phyloP scores from a whole-genome alignment of 2,797 vertebrate species.

The Pangasius larnaudii region DNA sequence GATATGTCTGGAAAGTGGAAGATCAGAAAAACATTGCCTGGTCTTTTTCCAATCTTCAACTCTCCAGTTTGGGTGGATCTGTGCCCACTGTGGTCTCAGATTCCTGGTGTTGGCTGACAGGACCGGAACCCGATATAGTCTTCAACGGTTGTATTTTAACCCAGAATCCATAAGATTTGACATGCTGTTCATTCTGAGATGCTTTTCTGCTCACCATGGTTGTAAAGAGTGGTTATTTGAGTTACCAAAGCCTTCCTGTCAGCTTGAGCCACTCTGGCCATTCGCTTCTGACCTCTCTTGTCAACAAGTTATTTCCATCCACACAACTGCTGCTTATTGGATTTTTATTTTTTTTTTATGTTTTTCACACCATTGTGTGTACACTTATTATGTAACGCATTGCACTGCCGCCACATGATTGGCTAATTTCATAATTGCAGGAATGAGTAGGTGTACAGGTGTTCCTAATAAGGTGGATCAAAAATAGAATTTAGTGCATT shows the following conservation, averaged over 20 bases:
- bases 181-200: neutral
- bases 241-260: neutral
- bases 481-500: neutral
- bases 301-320: neutral
- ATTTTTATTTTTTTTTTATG: neutral
- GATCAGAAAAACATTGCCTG: neutral
- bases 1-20: neutral
- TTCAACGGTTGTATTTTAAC: neutral
- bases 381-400: neutral
- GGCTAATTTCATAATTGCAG: neutral
- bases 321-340: neutral
- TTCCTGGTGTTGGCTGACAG: neutral
- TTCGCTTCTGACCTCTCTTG: neutral
- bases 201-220: neutral
- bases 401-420: neutral
- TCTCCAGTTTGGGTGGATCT: neutral
- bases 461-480: neutral
- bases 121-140: neutral
- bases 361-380: neutral
- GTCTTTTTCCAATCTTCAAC: neutral
- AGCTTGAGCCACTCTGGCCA: neutral
- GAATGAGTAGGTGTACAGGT: neutral
- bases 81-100: neutral
- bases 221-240: neutral
- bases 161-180: neutral